Percentiles rank a stretch among this genome's conserved stretches.
phyloP scores from a whole-genome alignment of 2,113 vertebrate species.

The Lutjanus erythropterus region DNA sequence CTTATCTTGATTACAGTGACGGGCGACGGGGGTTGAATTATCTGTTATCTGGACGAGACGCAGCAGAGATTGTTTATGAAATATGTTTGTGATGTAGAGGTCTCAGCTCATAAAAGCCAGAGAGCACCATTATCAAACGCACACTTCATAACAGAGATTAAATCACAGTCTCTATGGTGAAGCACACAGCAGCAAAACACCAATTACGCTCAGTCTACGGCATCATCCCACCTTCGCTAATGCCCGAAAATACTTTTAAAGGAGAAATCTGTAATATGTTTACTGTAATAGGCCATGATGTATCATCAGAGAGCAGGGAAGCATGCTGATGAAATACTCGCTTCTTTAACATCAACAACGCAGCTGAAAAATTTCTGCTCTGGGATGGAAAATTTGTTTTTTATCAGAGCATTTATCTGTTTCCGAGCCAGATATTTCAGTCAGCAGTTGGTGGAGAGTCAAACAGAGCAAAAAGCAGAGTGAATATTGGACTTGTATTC shows the following conservation, averaged over 20 bases:
- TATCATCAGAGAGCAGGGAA: too few relatives aligned
- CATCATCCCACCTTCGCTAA: neutral
- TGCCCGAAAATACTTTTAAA: neutral
- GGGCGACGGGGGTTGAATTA: neutral
- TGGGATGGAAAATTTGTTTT: too few relatives aligned
- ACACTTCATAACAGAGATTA: conserved; percentile 57
- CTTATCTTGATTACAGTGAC: conserved; percentile 15
- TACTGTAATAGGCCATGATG: too few relatives aligned
- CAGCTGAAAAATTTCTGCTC: too few relatives aligned
- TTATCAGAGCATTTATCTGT: too few relatives aligned
- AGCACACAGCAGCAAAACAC: conserved; percentile 10
- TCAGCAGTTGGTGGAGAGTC: too few relatives aligned
- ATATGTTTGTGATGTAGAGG: conserved; percentile 26
- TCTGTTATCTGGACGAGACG: conserved; percentile 2
- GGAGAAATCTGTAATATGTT: too few relatives aligned
- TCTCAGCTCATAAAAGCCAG: conserved; percentile 42
- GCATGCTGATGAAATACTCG: too few relatives aligned
- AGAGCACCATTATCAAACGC: conserved; percentile 17
- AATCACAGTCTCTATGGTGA: conserved; percentile 35
- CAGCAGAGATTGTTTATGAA: conserved; percentile 43
- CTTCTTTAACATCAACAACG: too few relatives aligned
- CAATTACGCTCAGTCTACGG: neutral
- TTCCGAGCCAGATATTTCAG: too few relatives aligned
- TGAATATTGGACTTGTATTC: too few relatives aligned
- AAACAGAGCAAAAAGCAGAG: too few relatives aligned